These are phyloP conservation scores for Lophochroa leadbeateri DNA, from an alignment of 2,113 vertebrate genomes.

Conservation along the genomic window DNA sequence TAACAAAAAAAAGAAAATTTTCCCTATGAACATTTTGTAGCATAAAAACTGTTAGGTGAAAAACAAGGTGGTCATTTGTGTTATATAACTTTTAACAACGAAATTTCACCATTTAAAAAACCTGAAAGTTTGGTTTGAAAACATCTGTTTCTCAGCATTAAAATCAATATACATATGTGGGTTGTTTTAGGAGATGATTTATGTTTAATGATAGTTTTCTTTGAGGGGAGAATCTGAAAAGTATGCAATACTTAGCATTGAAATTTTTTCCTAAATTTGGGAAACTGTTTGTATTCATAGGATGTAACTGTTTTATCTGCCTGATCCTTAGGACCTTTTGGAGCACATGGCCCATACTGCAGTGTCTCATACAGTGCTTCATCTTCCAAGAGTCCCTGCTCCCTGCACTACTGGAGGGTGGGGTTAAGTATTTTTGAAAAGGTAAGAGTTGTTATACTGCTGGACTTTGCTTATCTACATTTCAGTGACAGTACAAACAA, in stretches of 20 bases:
- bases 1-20: background rate
- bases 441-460: background rate
- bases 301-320: background rate
- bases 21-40: background rate
- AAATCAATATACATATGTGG: background rate
- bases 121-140: background rate
- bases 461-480: background rate
- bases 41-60: background rate
- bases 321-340: background rate
- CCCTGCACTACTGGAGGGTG: background rate
- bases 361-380: background rate
- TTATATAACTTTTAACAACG: background rate
- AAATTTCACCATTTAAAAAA: background rate
- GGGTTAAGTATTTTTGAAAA: background rate
- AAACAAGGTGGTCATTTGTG: background rate
- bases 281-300: background rate
- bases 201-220: background rate
- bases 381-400: background rate
- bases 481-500: background rate
- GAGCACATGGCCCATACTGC: background rate
- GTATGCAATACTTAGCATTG: background rate
- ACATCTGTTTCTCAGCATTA: background rate
- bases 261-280: background rate
- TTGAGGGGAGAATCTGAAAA: background rate
- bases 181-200: background rate